Conservation (phyloP, 2,113 vertebrate species). For the Apteryx mantelli region DNA sequence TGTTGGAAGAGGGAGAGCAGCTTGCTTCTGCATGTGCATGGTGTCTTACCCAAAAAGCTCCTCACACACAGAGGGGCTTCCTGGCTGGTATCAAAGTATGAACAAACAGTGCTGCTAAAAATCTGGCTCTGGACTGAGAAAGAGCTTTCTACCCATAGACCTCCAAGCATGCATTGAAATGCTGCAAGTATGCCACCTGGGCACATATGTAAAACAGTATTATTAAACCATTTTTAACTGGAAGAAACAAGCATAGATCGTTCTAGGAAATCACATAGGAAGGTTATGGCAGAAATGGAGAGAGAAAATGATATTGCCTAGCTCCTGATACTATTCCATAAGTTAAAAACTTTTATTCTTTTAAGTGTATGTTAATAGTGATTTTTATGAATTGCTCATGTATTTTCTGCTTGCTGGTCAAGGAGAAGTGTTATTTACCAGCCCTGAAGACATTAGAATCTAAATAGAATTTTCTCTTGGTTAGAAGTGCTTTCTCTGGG, state of each 20-base stretch:
- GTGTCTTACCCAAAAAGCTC: neutral
- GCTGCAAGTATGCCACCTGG: neutral
- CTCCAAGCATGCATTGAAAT: neutral
- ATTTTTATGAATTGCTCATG: neutral
- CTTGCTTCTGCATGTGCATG: neutral
- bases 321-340: neutral
- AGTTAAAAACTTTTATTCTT: neutral
- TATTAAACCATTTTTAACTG: neutral
- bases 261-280: neutral
- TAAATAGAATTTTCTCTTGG: neutral
- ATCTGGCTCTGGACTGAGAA: neutral
- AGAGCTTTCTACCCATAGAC: neutral
- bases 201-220: neutral
- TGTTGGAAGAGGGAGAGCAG: neutral
- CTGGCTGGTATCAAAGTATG: neutral
- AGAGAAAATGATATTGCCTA: neutral
- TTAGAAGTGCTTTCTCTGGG: neutral
- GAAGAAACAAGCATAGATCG: neutral
- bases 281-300: neutral
- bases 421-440: neutral
- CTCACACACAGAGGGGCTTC: neutral
- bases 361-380: neutral
- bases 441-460: neutral
- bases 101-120: neutral
- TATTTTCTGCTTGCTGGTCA: neutral